Evolutionary conservation across 92 coral and sea anemone species (phyloP), one percentile per base, ranked within the genome.

Genomic region (Micromussa lordhowensis): DNA sequence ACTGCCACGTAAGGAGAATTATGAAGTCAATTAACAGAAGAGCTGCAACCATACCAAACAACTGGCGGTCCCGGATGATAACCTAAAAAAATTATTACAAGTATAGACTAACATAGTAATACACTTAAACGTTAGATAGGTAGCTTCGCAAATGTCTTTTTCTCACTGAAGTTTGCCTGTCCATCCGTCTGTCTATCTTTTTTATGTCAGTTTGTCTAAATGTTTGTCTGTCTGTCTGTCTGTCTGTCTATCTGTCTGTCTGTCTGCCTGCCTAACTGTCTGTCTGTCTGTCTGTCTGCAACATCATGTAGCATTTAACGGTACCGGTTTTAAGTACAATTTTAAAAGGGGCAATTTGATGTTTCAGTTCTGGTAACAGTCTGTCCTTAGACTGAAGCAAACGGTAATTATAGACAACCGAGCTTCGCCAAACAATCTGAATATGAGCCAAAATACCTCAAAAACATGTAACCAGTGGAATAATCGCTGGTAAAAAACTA

Each of bases 1-100:
- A 19, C 88, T 91, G 94, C 96, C 96, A 93, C 16, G 91, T 84
- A 29, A 93, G 53, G 36, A 93, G 94, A 77, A 91, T 55, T n/a
- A 93, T 69, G 57, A 93, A 78, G 83, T 93, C 96, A 24, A 93
- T 82, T 79, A 88, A 57, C 13, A 93, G 90, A 31, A 93, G 91
- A 24, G 77, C 78, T 26, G 87, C 92, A 19, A 91, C 74, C 83
- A 93, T 91, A 2, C 96, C 92, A 93, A 88, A 93, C 63, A 93
- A 38, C 88, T 93, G 94, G 36, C 85, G 89, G 79, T 93, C 96
- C 63, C 81, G 90, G 38, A 93, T 93, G 77, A 91, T 88, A 12
- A 93, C 92, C 96, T 93, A 75, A 9, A 49, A n/a, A 28, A 12
- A 71, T 74, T 15, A 80, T 16, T 35, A 1, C 17, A n/a, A 66